Base-by-base conservation (phyloP, 2,113 vertebrate genomes). In the Scomber colias region DNA sequence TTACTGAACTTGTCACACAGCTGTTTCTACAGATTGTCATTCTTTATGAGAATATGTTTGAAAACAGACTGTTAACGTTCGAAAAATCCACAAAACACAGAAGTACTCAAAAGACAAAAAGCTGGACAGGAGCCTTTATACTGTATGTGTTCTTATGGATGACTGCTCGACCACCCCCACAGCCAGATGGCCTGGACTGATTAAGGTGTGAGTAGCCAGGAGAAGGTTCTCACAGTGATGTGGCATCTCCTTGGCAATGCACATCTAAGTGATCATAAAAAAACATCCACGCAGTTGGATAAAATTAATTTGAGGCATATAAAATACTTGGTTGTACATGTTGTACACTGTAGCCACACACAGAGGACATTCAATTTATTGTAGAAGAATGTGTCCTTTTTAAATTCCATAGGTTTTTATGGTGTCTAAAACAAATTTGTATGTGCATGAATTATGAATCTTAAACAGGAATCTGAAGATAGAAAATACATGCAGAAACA, bases 101-200 rank as follows among this genome's bases (percentile, higher is more conserved):
- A 67, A 35, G 27, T 5, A 51, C 21, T 62, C 63, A 54, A 69
- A 55, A 48, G 11, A 40, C 17, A 54, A 67, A 57, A 31, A 56
- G 12, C 45, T 64, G 60, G 60, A 64, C n/a, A 80, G 56, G 11
- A 31, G 45, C 19, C 11, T 55, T 66, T 65, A 17, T 40, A 40
- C 35, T 40, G 35, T 45, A 76, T 70, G 19, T 51, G 27, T 82
- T 83, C 62, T 69, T 64, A 79, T 79, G 54, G 59, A 79, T 67
- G 40, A 57, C 31, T 79, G 56, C 45, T 57, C 44, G 57, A 61
- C 71, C 81, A 83, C 83, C 82, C 80, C 84, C 84, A 78, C 31
- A 14, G 65, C 81, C 91, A 92, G 87, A 91, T 91, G 86, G 91
- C 67, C 50, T 4, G 10, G 51, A 40, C 51, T 88, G 86, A 75